Conservation (phyloP, 1,140 invertebrate species). For the Micrasema longulum region DNA sequence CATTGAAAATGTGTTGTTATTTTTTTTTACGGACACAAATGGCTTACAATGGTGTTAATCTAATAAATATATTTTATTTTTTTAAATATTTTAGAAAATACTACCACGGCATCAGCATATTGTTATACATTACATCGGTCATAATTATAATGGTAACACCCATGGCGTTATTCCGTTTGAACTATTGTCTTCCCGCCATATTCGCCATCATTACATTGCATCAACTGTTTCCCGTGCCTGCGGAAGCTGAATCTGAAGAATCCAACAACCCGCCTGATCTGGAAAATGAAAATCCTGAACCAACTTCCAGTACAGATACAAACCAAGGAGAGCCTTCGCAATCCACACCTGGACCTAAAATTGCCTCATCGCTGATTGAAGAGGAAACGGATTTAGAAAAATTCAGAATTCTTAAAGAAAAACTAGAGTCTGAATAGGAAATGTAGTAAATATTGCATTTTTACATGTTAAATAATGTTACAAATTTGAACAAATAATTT, state of each 20-base stretch:
- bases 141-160: slow-evolving; percentile 68
- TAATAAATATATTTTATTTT: too few species aligned
- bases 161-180: slow-evolving; percentile 69
- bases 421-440: slow-evolving; percentile 32
- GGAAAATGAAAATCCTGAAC: neutral
- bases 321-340: neutral
- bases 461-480: too few species aligned
- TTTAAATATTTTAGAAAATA: slow-evolving; percentile 66
- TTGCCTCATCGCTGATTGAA: slow-evolving; percentile 18
- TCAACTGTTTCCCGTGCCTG: slow-evolving; percentile 33
- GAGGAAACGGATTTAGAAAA: slow-evolving; percentile 33
- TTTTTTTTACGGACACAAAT: too few species aligned
- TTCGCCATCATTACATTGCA: slow-evolving; percentile 69
- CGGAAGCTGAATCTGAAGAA: neutral
- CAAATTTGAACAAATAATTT: too few species aligned
- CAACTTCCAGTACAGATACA: slow-evolving; percentile 10
- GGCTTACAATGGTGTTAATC: too few species aligned
- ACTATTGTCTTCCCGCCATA: slow-evolving; percentile 67
- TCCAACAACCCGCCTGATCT: neutral
- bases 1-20: too few species aligned
- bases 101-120: slow-evolving; percentile 63
- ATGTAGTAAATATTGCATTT: neutral
- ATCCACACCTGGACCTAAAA: slow-evolving; percentile 6
- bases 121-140: slow-evolving; percentile 66
- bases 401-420: slow-evolving; percentile 36